Conservation (phyloP, 2,113 vertebrate genomes). For the Cynopterus brachyotis region DNA sequence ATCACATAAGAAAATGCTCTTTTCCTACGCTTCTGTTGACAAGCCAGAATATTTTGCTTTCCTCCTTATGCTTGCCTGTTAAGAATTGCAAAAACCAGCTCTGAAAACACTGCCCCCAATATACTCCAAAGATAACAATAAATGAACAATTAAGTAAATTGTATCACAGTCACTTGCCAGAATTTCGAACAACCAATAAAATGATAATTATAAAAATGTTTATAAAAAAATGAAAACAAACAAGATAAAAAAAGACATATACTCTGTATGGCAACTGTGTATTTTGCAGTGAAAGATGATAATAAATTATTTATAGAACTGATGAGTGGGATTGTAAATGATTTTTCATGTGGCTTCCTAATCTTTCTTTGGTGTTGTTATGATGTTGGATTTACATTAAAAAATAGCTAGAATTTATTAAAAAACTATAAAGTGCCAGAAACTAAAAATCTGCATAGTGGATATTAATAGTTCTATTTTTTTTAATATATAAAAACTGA, state of each 20-base stretch:
- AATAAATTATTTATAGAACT: background rate
- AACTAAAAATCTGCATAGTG: background rate
- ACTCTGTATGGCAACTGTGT: background rate
- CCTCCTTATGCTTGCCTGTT: background rate
- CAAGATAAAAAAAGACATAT: background rate
- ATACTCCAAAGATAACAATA: constrained; percentile 1
- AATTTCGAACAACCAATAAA: background rate
- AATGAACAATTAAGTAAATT: constrained; percentile 1
- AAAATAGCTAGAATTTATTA: background rate
- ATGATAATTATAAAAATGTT: background rate
- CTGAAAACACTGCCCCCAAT: background rate
- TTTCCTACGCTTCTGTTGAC: background rate
- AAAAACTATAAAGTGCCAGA: background rate
- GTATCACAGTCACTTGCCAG: background rate
- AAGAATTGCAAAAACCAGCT: background rate
- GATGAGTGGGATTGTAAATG: background rate
- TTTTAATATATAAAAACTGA: background rate
- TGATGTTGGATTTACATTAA: background rate
- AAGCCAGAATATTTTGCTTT: constrained; percentile 37
- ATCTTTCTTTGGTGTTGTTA: background rate
- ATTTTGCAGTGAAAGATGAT: background rate
- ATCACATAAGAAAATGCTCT: background rate
- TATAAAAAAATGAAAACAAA: constrained; percentile 35
- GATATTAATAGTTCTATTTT: background rate
- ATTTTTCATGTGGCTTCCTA: background rate